Evolutionary conservation across 2,888 invertebrate genomes (phyloP), one percentile per base, ranked within the genome.

Genomic region (Drosophila macrothrix): DNA sequence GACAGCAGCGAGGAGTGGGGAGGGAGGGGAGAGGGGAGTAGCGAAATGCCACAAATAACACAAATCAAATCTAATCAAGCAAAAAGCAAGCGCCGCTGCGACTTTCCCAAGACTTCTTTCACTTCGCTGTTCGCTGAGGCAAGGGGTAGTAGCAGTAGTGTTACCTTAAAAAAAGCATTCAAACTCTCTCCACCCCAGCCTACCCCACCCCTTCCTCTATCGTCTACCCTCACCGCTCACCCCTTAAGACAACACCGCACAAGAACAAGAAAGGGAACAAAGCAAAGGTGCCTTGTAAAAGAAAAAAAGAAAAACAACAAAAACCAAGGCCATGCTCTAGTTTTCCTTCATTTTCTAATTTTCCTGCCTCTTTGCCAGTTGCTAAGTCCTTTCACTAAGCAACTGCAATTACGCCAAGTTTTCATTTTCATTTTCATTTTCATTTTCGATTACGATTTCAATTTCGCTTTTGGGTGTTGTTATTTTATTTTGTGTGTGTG

Each of bases 11-110:
- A 10, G 35, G 52, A 22, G 16, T 3, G 25, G 4, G 25, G 25
- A 19, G 29, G 35, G 39, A 10, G 25, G 16, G 12, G 33, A 25
- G 14, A 41, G 46, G 52, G 28, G 43, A 67, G 64, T 65, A 72
- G 78, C 68, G 70, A 80, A 88, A 90, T 88, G 85, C 88, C 90
- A 83, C 90, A 85, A 90, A 85, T 85, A 85, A 81, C 85, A 85
- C 85, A 85, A 85, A 85, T 85, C 90, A 85, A 85, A 90, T 85
- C 83, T 80, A 85, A 85, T 85, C 85, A 85, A 85, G 85, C 77
- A 85, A 74, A 70, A 65, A 62, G 82, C 79, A 82, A 87, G 90
- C 84, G 55, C 53, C 62, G 72, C 67, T n/a, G 46, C 65, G 66
- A 78, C 71, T 80, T 80, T 80, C 80, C 80, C 80, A 80, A 79